phyloP scores from a whole-genome alignment of 2,888 invertebrate species.

The Listrodromus nycthemerus region DNA sequence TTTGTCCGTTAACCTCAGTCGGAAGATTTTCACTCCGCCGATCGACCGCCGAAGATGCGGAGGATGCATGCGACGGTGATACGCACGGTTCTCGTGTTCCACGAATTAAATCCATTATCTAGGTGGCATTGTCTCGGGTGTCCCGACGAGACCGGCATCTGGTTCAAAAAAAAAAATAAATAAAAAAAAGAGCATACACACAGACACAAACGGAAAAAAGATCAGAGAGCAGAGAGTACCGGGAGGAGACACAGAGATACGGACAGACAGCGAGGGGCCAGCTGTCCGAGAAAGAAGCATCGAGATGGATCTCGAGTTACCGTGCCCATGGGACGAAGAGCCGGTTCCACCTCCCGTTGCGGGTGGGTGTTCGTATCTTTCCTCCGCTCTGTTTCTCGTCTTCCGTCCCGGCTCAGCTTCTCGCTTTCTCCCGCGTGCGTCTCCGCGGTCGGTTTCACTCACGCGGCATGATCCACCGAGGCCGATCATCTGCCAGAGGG shows the following conservation, averaged over 20 bases:
- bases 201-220: slow-evolving; percentile 49
- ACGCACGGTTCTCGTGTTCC: slow-evolving; percentile 58
- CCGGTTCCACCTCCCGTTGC: slow-evolving; percentile 64
- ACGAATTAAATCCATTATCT: slow-evolving; percentile 79
- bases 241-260: slow-evolving; percentile 44
- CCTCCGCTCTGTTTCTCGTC: slow-evolving; percentile 63
- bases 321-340: slow-evolving; percentile 69
- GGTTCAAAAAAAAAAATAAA: slow-evolving; percentile 71
- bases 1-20: slow-evolving; percentile 33
- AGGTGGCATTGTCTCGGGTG: slow-evolving; percentile 77
- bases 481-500: slow-evolving; percentile 61
- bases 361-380: slow-evolving; percentile 64
- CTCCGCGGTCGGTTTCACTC: slow-evolving; percentile 32
- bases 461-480: slow-evolving; percentile 50
- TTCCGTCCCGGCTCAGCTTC: slow-evolving; percentile 26
- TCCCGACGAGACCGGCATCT: slow-evolving; percentile 77
- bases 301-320: slow-evolving; percentile 79
- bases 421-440: slow-evolving; percentile 43
- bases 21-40: slow-evolving; percentile 28
- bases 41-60: slow-evolving; percentile 18
- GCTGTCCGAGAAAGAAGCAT: slow-evolving; percentile 76
- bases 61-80: slow-evolving; percentile 13
- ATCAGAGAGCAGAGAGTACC: slow-evolving; percentile 50
- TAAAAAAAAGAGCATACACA: slow-evolving; percentile 52
- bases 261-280: slow-evolving; percentile 68